Base-by-base conservation (phyloP, 2,888 invertebrate genomes). In the Ochropacha duplaris region DNA sequence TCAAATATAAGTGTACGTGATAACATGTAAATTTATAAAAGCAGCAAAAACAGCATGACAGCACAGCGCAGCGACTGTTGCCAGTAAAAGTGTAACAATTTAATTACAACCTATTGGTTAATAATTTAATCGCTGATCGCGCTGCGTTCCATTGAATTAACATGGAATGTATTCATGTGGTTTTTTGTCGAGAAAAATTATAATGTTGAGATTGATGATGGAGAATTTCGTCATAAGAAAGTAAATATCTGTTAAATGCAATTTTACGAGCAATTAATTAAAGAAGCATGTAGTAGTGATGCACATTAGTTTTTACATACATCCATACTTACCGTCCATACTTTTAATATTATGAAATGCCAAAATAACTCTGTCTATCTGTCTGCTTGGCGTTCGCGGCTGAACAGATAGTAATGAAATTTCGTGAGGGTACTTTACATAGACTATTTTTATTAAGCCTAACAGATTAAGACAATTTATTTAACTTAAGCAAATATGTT, bases 51-150 rank as follows among this genome's bases (percentile, higher is more conserved):
- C 70, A 60, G 72, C 71, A 70, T 68, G 67, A 55, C 59, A 54
- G 56, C 57, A 56, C 64, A 61, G 19, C 61, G 62, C 62, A 67
- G 64, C 67, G 67, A 65, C 65, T 19, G 56, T 64, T 69, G 65
- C 62, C 62, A 77, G 83, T 87, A 88, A 90, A 85, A 87, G 87
- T 88, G 85, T 83, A 84, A 86, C 84, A 75, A 70, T 80, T 76
- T 87, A 88, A 88, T 87, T 84, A 72, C 67, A 62, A 67, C 65
- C 66, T 64, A 72, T 74, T 70, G 68, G 73, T 31, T 75, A 78
- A 78, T 78, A 68, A 74, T 72, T 69, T 68, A 68, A 77, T 73
- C 64, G 60, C 57, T 61, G 70, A 70, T 69, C 65, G 63, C 66
- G 68, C 69, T 65, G 71, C 72, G 72, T 79, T 79, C 74, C 76